A percentile compares a stretch with the other conserved stretches of the same genome.
These are phyloP conservation scores for Heteromurus nitidus DNA, from an alignment of 2,888 invertebrate species.

Conservation along the genomic window DNA sequence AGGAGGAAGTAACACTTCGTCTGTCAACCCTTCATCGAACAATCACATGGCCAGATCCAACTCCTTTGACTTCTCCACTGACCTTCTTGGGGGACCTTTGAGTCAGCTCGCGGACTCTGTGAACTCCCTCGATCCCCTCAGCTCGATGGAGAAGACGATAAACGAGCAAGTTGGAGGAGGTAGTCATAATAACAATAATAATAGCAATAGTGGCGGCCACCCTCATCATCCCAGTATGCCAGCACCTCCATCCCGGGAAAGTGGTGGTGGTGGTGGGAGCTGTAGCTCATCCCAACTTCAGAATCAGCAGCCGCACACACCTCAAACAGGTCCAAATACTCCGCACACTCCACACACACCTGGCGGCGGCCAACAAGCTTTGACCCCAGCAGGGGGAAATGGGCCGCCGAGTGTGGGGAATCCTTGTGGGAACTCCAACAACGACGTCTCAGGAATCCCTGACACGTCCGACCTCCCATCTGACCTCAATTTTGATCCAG, in stretches of 20 bases:
- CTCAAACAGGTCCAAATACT: slow-evolving; percentile 84
- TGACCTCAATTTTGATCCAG: slow-evolving; percentile 94
- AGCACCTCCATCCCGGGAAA: slow-evolving; percentile 67
- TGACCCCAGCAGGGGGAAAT: slow-evolving; percentile 82
- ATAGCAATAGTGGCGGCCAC: slow-evolving; percentile 46
- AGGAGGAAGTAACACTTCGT: slow-evolving; percentile 76
- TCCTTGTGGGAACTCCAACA: slow-evolving; percentile 76
- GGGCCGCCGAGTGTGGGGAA: slow-evolving; percentile 85
- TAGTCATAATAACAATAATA: slow-evolving; percentile 43
- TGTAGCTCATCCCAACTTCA: slow-evolving; percentile 42
- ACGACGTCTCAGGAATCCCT: slow-evolving; percentile 56
- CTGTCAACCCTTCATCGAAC: slow-evolving; percentile 44
- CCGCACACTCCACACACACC: slow-evolving; percentile 86
- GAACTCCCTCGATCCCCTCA: slow-evolving; percentile 91
- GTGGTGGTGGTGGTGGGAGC: slow-evolving; percentile 61
- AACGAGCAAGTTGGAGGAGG: slow-evolving; percentile 83
- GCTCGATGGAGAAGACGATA: slow-evolving; percentile 94
- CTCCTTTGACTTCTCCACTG: slow-evolving; percentile 74
- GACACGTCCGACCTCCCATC: slow-evolving; percentile 84
- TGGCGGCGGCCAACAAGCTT: slow-evolving; percentile 79
- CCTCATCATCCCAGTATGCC: slow-evolving; percentile 57
- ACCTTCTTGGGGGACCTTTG: slow-evolving; percentile 80
- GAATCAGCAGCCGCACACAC: slow-evolving; percentile 82
- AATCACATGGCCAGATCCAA: slow-evolving; percentile 74
- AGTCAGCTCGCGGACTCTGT: slow-evolving; percentile 90